Evolutionary conservation across 2,797 vertebrate species (phyloP).

Genomic region (Macropus fuliginosus): DNA sequence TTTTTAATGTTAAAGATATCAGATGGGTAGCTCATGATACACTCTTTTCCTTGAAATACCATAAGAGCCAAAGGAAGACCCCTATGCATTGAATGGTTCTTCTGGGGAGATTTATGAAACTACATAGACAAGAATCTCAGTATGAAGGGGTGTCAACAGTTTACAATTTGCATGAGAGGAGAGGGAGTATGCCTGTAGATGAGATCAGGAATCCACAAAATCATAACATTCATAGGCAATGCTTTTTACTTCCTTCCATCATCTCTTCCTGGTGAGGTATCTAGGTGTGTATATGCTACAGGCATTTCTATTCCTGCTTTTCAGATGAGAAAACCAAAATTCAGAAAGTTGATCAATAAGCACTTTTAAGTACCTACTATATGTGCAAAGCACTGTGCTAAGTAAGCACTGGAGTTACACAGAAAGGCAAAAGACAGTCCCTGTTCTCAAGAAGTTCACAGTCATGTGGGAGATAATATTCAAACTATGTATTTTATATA

Average conservation of each 20-base stretch:
- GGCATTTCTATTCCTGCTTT: neutral
- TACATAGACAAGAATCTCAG: neutral
- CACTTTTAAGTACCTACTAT: neutral
- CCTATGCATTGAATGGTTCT: neutral
- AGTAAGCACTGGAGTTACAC: neutral
- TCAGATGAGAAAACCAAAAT: neutral
- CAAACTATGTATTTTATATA: neutral
- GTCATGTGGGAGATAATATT: neutral
- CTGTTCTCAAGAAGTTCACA: neutral
- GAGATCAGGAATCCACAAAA: neutral
- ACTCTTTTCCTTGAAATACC: neutral
- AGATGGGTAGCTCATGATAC: neutral
- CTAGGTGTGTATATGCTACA: neutral
- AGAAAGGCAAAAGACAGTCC: neutral
- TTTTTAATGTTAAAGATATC: neutral
- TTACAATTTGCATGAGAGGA: neutral
- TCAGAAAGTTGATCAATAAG: neutral
- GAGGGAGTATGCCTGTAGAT: neutral
- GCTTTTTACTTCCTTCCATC: neutral
- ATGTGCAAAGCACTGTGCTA: neutral
- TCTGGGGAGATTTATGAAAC: neutral
- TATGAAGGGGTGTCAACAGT: neutral
- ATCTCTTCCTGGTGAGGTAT: neutral
- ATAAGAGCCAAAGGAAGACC: neutral
- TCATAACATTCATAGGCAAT: neutral